Conservation (phyloP, 2,113 vertebrate genomes). For the Perognathus longimembris region DNA sequence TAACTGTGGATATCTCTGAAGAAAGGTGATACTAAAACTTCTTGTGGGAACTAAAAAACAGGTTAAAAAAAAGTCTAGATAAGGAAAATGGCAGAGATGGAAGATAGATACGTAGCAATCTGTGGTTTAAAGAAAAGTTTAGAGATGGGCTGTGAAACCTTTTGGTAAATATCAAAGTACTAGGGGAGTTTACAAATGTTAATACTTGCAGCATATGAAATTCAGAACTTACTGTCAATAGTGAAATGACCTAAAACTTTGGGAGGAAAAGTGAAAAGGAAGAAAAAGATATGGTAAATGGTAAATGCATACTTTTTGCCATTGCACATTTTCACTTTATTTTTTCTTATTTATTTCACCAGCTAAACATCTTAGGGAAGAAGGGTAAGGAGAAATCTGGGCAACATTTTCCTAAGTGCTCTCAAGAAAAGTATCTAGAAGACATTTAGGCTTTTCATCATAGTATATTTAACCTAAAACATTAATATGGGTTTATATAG, state of each 20-base stretch:
- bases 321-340: not conserved
- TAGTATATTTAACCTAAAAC: not conserved
- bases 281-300: not conserved
- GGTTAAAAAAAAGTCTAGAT: not conserved
- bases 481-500: not conserved
- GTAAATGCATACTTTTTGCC: not conserved
- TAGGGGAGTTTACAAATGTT: not conserved
- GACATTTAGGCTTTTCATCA: not conserved
- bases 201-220: not conserved
- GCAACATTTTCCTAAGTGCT: conserved; percentile 3
- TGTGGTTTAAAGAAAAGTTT: not conserved
- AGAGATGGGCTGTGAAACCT: not conserved
- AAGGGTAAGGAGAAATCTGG: not conserved
- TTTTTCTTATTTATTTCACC: not conserved
- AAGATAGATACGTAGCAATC: not conserved
- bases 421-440: conserved; percentile 9
- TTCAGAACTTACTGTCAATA: not conserved
- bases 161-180: not conserved
- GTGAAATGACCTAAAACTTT: not conserved
- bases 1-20: conserved; percentile 1
- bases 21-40: not conserved
- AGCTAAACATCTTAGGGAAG: conserved; percentile 16
- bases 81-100: not conserved
- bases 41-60: conserved; percentile 40
- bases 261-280: not conserved